Base-by-base conservation (phyloP, 64 coral and sea anemone species). In the Catalaphyllia jardinei region DNA sequence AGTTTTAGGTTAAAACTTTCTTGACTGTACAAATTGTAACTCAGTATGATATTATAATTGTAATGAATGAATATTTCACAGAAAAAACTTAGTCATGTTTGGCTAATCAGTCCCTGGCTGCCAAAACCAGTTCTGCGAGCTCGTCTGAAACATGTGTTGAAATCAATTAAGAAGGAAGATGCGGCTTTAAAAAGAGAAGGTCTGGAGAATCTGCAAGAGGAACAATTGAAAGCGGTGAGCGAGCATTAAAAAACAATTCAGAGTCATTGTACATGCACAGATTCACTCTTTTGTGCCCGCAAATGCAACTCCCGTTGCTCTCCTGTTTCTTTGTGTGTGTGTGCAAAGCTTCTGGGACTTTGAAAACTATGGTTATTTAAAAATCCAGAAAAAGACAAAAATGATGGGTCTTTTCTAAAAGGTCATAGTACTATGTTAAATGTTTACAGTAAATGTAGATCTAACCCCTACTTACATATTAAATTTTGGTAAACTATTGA, bases 31-130 rank as follows among this genome's bases (percentile, higher is more conserved):
- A 57, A 57, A 57, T 57, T 57, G 10, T 57, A 57, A 57, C 15
- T 15, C 8, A 57, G 10, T 57, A 57, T 57, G 0, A 13, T 2
- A 57, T 46, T 8, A 6, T 46, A 46, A 65, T 65, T 65, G 18
- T 65, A 22, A 65, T 65, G 18, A 6, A 25, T 67, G 64, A 7
- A 11, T 87, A 5, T 50, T 71, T 85, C 80, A 49, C 67, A 97
- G 95, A 97, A 97, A 84, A 93, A 85, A 90, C 80, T 97, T 19
- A 97, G 91, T 77, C 88, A 90, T 30, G 95, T 92, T 24, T 87
- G 85, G 92, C 74, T 97, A 19, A 74, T 97, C 29, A 94, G 80
- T 29, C 95, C 95, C 31, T 97, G 95, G 95, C 62, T 97, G 15
- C 95, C 95, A 82, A 89, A 89, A 63, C 78, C 88, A 76, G 24